phyloP scores from a whole-genome alignment of 2,113 vertebrate species.

The Bos taurus region DNA sequence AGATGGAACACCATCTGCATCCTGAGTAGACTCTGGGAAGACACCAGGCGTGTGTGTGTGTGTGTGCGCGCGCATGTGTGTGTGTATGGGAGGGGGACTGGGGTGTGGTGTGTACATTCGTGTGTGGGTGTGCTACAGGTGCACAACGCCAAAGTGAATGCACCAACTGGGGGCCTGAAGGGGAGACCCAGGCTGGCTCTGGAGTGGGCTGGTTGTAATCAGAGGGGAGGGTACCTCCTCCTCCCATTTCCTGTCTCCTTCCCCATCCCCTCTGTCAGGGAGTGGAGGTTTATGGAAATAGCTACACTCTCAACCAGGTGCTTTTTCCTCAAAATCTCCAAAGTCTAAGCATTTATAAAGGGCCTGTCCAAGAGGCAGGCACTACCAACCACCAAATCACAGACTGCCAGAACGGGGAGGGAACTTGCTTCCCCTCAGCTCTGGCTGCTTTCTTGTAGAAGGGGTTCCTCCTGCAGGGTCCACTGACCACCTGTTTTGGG shows the following conservation, averaged over 20 bases:
- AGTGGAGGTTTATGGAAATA: conserved; percentile 20
- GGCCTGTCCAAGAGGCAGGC: neutral
- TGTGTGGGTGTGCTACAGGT: neutral
- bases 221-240: neutral
- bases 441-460: neutral
- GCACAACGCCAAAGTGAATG: conserved; percentile 11
- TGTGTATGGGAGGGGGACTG: neutral
- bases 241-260: neutral
- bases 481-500: neutral
- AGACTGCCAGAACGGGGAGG: neutral
- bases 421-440: neutral
- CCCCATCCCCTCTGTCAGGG: neutral
- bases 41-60: neutral
- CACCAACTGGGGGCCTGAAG: neutral
- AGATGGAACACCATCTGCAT: neutral
- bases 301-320: conserved; percentile 49
- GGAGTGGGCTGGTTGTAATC: neutral
- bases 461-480: neutral
- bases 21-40: neutral
- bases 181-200: conserved; percentile 13
- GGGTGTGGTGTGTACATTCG: neutral
- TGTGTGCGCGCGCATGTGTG: neutral
- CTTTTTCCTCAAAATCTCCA: conserved; percentile 40
- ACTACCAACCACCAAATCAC: neutral
- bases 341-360: conserved; percentile 15